Conservation (phyloP, 2,797 vertebrate species). For the Aldrovandia affinis region DNA sequence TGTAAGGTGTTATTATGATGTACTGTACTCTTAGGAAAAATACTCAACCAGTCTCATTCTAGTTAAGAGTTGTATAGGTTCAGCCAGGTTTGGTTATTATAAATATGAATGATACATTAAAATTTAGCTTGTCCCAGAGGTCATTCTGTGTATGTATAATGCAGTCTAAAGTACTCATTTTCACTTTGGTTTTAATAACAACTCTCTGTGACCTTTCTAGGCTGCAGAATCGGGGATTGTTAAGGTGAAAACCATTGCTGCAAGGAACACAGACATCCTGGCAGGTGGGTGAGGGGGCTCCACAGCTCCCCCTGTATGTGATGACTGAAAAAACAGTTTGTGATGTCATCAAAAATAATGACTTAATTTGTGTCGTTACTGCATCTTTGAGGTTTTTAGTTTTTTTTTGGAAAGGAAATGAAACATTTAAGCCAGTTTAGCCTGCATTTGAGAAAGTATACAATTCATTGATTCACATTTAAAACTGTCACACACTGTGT, state of each 20-base stretch:
- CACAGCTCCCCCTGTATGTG: background rate
- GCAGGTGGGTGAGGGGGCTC: conserved; percentile 78
- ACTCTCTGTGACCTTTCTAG: conserved; percentile 63
- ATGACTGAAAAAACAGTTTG: background rate
- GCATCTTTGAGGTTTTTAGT: too few species aligned
- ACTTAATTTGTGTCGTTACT: too few species aligned
- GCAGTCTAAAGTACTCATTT: background rate
- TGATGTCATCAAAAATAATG: background rate
- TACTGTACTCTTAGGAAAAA: background rate
- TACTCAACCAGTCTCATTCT: background rate
- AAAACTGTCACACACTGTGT: too few species aligned
- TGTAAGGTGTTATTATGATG: background rate
- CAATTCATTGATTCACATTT: background rate
- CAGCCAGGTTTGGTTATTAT: background rate
- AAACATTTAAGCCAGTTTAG: background rate
- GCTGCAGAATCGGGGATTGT: conserved; percentile 98
- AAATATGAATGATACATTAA: background rate
- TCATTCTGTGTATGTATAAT: background rate
- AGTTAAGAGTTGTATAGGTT: background rate
- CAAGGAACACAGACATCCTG: conserved; percentile 89
- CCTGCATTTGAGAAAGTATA: background rate
- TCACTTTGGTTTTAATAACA: background rate
- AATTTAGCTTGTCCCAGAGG: background rate
- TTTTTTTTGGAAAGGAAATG: too few species aligned
- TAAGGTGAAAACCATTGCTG: conserved; percentile 98